phyloP scores from a whole-genome alignment of 1,140 invertebrate genomes.

The Zaprionus kolodkinae region DNA sequence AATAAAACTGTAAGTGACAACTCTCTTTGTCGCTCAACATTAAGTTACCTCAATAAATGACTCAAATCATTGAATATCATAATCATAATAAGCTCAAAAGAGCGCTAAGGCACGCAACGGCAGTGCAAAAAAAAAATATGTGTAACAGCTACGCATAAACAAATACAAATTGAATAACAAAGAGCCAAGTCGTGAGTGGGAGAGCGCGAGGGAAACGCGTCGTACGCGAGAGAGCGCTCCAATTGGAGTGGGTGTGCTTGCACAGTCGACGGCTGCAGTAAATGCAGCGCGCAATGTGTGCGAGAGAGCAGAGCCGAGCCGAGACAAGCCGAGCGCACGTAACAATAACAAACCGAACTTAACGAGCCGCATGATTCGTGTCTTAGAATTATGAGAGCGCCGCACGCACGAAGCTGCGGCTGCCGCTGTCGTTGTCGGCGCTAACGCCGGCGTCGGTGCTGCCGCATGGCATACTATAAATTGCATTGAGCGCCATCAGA shows the following conservation, averaged over 20 bases:
- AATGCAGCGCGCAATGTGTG: conserved; percentile 20
- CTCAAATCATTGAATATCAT: conserved; percentile 37
- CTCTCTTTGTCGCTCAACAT: conserved; percentile 20
- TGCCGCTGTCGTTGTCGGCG: conserved; percentile 21
- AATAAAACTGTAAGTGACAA: neutral
- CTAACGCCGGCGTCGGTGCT: conserved; percentile 23
- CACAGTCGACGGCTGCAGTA: conserved; percentile 21
- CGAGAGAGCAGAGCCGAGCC: neutral
- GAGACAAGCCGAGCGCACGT: neutral
- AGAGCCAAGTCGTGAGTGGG: neutral
- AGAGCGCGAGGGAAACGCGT: conserved; percentile 1
- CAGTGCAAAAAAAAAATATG: neutral
- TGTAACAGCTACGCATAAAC: conserved; percentile 42
- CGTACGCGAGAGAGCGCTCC: conserved; percentile 20
- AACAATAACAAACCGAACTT: conserved; percentile 74
- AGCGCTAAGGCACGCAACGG: conserved; percentile 29
- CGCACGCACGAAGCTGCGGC: conserved; percentile 59
- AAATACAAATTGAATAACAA: conserved; percentile 49
- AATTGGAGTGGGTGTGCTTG: conserved; percentile 43
- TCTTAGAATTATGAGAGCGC: conserved; percentile 67
- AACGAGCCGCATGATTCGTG: conserved; percentile 46
- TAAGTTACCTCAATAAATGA: conserved; percentile 36
- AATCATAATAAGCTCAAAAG: conserved; percentile 35
- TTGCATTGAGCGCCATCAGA: conserved; percentile 51
- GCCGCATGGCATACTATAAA: conserved; percentile 60